Evolutionary conservation across 2,888 invertebrate genomes (phyloP).

Genomic region (Petrophora chlorosata): DNA sequence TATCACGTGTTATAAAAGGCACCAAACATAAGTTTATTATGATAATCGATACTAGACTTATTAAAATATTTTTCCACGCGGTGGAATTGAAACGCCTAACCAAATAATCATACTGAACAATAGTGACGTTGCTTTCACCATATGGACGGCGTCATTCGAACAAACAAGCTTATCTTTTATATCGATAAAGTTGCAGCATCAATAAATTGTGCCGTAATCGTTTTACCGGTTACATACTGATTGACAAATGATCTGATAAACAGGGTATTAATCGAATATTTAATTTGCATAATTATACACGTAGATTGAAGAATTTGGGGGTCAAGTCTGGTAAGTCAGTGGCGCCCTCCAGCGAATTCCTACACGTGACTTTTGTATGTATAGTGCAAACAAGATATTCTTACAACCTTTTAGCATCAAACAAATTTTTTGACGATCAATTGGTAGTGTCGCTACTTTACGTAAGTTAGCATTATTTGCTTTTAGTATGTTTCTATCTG

Average conservation of each 20-base stretch:
- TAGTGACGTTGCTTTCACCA: slow-evolving; percentile 17
- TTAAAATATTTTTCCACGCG: no score
- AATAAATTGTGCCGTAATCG: slow-evolving; percentile 9
- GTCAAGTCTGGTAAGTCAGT: neutral
- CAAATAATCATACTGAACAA: slow-evolving; percentile 1
- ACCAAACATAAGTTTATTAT: no score
- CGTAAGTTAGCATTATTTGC: no score
- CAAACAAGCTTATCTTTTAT: slow-evolving; percentile 11
- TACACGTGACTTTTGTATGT: no score
- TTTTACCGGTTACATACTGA: neutral
- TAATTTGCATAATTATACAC: slow-evolving; percentile 18
- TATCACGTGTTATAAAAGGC: no score
- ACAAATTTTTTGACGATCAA: no score
- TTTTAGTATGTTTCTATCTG: no score
- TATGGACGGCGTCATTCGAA: neutral
- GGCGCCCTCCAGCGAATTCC: neutral
- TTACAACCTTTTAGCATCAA: no score
- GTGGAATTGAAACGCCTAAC: slow-evolving; percentile 13
- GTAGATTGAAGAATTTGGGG: slow-evolving; percentile 2
- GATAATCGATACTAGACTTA: no score
- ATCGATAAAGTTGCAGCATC: slow-evolving; percentile 3
- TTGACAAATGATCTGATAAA: slow-evolving; percentile 27
- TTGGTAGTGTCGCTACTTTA: no score
- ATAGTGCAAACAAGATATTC: no score
- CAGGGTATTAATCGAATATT: slow-evolving; percentile 19